Base-by-base conservation (phyloP, 2,797 vertebrate genomes). In the Heterohyrax brucei region DNA sequence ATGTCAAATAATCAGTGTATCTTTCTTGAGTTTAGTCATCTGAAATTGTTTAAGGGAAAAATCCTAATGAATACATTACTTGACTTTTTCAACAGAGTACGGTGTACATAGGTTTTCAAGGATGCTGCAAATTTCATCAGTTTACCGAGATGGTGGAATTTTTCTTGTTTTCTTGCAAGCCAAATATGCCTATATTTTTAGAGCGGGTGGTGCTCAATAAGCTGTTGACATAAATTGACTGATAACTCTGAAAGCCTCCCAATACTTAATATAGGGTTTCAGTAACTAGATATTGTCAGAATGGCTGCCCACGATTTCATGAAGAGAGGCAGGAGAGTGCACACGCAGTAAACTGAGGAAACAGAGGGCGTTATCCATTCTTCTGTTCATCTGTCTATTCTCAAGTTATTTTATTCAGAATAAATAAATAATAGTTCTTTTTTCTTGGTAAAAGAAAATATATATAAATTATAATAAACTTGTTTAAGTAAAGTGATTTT, bases 1-100 rank as follows among this genome's bases (percentile, higher is more conserved):
- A 92, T 81, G 50, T 73, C 83, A 89, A 75, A 72, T 75, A 93
- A 84, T 75, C 83, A 39, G 21, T 80, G 3, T 50, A n/a, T 61
- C 30, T 81, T 81, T 33, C 89, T 96, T 95, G 66, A 78, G 14
- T 76, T 86, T 73, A 89, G 72, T 95, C 62, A 68, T 81, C 80
- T 78, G 44, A 83, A 94, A 73, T 48, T 59, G 53, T 77, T 78
- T 82, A 84, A 92, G 39, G 64, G 39, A 91, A 53, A 50, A 88
- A 59, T 46, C 3, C 56, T 78, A 94, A 77, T 70, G 30, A 87
- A 64, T 9, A 0, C 59, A 22, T 84, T 14, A 77, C 39, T 87
- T 95, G 83, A 28, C 46, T 91, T 79, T 89, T 75, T 88, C 83
- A 95, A 75, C 80, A 72, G 72, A 33, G 10, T 1, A 24, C 12